Evolutionary conservation across 37 sponge, comb jelly and placozoan species (phyloP).

Genomic region (Tethya wilhelma): DNA sequence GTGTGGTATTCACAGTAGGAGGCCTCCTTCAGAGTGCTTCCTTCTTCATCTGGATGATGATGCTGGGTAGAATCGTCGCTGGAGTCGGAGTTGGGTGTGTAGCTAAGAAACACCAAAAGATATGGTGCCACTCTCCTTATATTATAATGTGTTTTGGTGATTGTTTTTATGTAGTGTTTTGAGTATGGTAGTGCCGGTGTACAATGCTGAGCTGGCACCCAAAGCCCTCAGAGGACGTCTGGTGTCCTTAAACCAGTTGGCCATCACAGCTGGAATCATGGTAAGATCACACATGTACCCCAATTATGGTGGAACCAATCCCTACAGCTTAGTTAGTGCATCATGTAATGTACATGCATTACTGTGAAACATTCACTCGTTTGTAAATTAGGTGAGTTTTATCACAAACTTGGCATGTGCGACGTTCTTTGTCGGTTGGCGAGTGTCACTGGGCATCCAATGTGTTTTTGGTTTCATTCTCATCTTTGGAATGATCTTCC

Average conservation of each 20-base stretch:
- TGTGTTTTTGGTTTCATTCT: slow-evolving; percentile 54
- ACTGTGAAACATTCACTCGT: not conserved
- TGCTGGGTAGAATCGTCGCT: slow-evolving; percentile 66
- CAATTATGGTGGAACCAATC: not conserved
- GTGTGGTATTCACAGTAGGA: slow-evolving; percentile 58
- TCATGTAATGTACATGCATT: slow-evolving; percentile 2
- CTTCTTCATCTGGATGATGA: slow-evolving; percentile 68
- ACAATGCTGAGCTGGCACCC: slow-evolving; percentile 81
- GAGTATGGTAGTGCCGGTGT: slow-evolving; percentile 82
- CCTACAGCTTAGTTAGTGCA: not conserved
- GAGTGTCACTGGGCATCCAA: slow-evolving; percentile 68
- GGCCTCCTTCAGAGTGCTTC: slow-evolving; percentile 57
- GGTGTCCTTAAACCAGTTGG: slow-evolving; percentile 77
- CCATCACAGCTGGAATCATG: slow-evolving; percentile 82
- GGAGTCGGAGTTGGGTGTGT: slow-evolving; percentile 81
- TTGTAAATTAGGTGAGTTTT: slow-evolving; percentile 58
- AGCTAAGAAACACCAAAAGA: not conserved
- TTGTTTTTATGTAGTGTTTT: slow-evolving; percentile 52
- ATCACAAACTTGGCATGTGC: slow-evolving; percentile 29
- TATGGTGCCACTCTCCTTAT: not conserved
- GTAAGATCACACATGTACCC: slow-evolving; percentile 7
- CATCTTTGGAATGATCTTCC: slow-evolving; percentile 65
- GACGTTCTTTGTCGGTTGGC: slow-evolving; percentile 44
- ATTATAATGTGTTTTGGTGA: too few species aligned
- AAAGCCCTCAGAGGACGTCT: slow-evolving; percentile 50